phyloP scores from a whole-genome alignment of 2,797 vertebrate genomes.

The Coccyzus lansbergi region DNA sequence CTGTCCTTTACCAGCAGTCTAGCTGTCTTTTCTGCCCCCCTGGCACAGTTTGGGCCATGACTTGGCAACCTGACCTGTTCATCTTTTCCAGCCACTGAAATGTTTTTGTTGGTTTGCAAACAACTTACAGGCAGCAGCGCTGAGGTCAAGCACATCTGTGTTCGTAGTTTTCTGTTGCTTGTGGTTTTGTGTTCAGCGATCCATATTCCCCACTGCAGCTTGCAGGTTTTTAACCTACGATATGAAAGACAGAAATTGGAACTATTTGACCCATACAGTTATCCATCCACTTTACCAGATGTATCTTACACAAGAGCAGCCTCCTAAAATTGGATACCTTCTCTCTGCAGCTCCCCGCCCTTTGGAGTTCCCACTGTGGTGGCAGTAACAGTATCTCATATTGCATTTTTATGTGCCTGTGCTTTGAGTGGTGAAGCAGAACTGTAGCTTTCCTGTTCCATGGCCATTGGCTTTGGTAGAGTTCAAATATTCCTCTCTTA shows the following conservation, averaged over 20 bases:
- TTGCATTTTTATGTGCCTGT: not conserved
- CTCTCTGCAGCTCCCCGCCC: not conserved
- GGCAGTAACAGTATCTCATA: not conserved
- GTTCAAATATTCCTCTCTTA: not conserved
- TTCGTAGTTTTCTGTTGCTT: constrained; percentile 14
- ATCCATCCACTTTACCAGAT: not conserved
- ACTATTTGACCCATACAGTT: not conserved
- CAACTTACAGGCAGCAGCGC: constrained; percentile 45
- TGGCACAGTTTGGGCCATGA: not conserved
- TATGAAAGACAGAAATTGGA: not conserved
- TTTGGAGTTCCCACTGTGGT: not conserved
- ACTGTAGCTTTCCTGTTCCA: not conserved
- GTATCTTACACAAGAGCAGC: not conserved
- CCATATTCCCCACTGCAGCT: not conserved
- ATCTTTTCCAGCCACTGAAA: constrained; percentile 68
- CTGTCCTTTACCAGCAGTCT: constrained; percentile 56
- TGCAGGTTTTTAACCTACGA: not conserved
- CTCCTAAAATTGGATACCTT: not conserved
- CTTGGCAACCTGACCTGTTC: constrained; percentile 50
- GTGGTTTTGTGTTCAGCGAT: constrained; percentile 49
- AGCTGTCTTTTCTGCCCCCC: constrained; percentile 51
- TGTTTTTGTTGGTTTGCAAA: constrained; percentile 53
- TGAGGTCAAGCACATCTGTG: constrained; percentile 30
- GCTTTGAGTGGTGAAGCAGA: not conserved
- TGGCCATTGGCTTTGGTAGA: not conserved